phyloP scores from a whole-genome alignment of 2,797 vertebrate species.

The Siniperca undulata region DNA sequence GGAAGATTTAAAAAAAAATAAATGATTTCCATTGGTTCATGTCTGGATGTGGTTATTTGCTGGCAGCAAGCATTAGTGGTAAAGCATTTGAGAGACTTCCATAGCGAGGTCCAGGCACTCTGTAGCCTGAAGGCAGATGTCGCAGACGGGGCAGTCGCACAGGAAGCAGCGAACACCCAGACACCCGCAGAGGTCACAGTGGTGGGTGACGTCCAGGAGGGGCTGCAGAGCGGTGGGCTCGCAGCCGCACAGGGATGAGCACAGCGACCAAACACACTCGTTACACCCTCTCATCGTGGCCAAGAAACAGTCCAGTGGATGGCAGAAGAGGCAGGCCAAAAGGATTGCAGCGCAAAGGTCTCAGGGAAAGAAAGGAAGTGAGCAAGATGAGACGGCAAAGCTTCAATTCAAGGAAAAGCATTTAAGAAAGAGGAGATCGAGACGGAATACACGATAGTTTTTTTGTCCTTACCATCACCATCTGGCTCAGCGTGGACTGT shows the following conservation, averaged over 20 bases:
- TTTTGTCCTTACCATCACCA: slow-evolving; percentile 72
- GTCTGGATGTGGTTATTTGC: slow-evolving; percentile 49
- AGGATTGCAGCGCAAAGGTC: slow-evolving; percentile 82
- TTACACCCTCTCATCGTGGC: slow-evolving; percentile 67
- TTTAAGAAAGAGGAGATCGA: not conserved
- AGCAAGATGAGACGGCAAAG: not conserved
- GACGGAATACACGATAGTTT: not conserved
- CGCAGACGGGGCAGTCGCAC: slow-evolving; percentile 74
- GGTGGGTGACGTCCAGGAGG: slow-evolving; percentile 56
- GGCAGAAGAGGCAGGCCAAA: slow-evolving; percentile 83
- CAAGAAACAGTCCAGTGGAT: slow-evolving; percentile 78
- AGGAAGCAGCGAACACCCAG: slow-evolving; percentile 48
- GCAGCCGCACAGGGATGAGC: slow-evolving; percentile 76
- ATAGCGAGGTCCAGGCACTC: slow-evolving; percentile 88
- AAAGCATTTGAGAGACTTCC: slow-evolving; percentile 86
- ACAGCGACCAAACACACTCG: slow-evolving; percentile 69
- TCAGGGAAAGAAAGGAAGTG: slow-evolving; percentile 32
- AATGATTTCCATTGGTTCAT: slow-evolving; percentile 56
- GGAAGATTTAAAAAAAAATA: slow-evolving; percentile 68
- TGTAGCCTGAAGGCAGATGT: slow-evolving; percentile 79
- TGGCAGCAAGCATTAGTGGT: slow-evolving; percentile 66
- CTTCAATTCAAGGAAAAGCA: not conserved
- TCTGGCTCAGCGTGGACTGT: slow-evolving; percentile 53
- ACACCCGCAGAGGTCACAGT: slow-evolving; percentile 57
- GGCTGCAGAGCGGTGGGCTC: slow-evolving; percentile 66